phyloP scores from a whole-genome alignment of 2,888 invertebrate species.

The Conops quadrifasciatus region DNA sequence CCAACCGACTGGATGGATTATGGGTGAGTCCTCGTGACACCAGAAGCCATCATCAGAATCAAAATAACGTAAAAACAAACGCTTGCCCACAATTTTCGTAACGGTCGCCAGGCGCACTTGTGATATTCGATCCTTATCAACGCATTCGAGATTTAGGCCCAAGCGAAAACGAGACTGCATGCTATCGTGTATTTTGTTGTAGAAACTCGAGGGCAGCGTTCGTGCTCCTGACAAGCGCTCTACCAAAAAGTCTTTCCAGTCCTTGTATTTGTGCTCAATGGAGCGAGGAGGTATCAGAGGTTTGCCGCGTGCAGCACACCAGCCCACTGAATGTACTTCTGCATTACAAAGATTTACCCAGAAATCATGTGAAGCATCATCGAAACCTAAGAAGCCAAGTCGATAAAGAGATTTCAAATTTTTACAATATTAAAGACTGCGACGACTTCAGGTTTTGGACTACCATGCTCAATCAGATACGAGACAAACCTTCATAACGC shows the following conservation, averaged over 20 bases:
- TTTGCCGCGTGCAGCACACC: constrained; percentile 96
- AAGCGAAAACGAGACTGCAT: constrained; percentile 83
- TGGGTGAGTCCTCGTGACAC: constrained; percentile 95
- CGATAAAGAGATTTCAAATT: background rate
- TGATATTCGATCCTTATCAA: constrained; percentile 94
- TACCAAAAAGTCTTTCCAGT: constrained; percentile 96
- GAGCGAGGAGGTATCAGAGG: constrained; percentile 93
- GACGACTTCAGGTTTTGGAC: no score
- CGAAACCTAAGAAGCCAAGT: constrained; percentile 71
- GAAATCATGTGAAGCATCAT: constrained; percentile 89
- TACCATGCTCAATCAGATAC: background rate
- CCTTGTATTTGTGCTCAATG: constrained; percentile 91
- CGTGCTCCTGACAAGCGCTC: constrained; percentile 93
- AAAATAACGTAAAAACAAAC: constrained; percentile 90
- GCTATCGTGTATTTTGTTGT: constrained; percentile 85
- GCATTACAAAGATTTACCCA: constrained; percentile 96
- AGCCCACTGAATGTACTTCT: constrained; percentile 96
- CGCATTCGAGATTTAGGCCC: constrained; percentile 89
- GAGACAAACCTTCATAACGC: constrained; percentile 77
- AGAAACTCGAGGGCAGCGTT: constrained; percentile 92
- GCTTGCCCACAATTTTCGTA: constrained; percentile 89
- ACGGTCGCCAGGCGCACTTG: constrained; percentile 91
- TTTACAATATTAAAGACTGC: no score
- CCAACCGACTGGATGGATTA: constrained; percentile 98
- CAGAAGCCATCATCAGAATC: constrained; percentile 92